Evolutionary conservation across 2,113 vertebrate genomes (phyloP), one percentile per base, ranked within the genome.

Genomic region (Pitta sordida): DNA sequence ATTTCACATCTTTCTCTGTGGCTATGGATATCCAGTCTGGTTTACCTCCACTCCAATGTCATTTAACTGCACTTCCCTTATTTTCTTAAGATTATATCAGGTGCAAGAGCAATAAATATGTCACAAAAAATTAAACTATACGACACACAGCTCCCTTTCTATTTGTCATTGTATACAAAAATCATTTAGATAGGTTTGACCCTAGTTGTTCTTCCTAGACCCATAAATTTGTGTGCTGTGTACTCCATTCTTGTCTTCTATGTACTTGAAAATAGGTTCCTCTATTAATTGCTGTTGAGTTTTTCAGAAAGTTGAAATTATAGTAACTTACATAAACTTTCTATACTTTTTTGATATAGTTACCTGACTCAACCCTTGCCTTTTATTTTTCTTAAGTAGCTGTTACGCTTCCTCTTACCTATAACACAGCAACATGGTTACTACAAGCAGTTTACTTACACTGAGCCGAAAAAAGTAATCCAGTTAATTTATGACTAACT

Each of bases 401-500:
- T 5, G 0, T 46, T 39, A 76, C 59, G 13, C 8, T 48, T 69
- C 10, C 19, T 43, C 6, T 59, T 81, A 73, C 22, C 8, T 18
- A 9, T 58, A 36, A 81, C 21, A 59, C 6, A 36, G 63, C 14
- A 59, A 8, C 30, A 88, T 26, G 6, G n/a, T 77, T 94, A 41
- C n/a, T 68, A 58, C 39, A 83, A 73, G 17, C 30, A 15, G 8
- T 65, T 83, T 84, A 20, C 49, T 94, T 82, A 39, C 56, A 64
- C 2, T 85, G 15, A 65, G 23, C 73, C 90, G 93, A 70, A 21
- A 78, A 41, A 49, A 60, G 5, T 75, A 73, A 84, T 60, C 12
- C 62, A 83, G 41, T 73, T 95, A 91, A 90, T 87, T 90, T 93
- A 36, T 91, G 34, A 84, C 58, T 92, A 91, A 67, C 55, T 88